Conservation (phyloP, 2,797 vertebrate genomes). For the Antrozous pallidus region DNA sequence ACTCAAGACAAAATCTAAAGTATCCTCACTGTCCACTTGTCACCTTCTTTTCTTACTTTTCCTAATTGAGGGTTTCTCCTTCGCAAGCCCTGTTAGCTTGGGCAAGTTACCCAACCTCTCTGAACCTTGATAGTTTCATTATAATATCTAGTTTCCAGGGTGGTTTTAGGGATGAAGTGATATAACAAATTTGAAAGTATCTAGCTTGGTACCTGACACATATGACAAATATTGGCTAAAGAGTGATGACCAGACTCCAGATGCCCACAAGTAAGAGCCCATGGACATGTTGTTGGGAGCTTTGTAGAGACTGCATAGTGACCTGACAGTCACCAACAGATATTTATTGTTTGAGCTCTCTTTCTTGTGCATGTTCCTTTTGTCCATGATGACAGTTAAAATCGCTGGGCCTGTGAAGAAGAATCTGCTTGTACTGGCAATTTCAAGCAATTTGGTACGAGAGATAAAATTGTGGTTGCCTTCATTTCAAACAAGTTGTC, state of each 20-base stretch:
- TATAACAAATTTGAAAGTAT: neutral
- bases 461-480: neutral
- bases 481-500: neutral
- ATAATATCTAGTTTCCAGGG: neutral
- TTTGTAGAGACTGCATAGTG: neutral
- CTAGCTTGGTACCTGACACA: neutral
- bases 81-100: neutral
- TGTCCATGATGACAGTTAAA: neutral
- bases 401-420: neutral
- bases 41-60: neutral
- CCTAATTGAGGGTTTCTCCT: neutral
- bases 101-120: neutral
- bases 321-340: neutral
- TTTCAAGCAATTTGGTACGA: neutral
- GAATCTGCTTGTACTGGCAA: neutral
- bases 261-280: neutral
- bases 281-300: fast-evolving
- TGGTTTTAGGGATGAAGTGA: neutral
- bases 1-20: neutral
- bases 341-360: neutral
- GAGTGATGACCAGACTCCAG: neutral
- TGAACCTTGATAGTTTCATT: neutral
- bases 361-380: neutral
- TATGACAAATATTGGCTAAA: neutral
- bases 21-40: neutral